These are phyloP conservation scores for Notamacropus eugenii DNA, from an alignment of 2,797 vertebrate species.

Conservation along the genomic window DNA sequence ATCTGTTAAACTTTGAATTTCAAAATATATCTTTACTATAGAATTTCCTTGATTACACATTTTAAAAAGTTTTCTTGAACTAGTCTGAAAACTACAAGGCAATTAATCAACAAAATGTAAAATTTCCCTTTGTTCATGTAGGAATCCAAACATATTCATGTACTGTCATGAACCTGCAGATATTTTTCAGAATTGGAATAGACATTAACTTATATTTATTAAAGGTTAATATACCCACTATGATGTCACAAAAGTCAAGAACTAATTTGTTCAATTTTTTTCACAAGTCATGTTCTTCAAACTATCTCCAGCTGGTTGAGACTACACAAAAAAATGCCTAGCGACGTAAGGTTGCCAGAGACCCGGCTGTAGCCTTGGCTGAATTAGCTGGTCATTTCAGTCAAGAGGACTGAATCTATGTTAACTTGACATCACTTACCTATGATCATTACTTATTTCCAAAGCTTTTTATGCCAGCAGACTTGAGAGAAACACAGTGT, in stretches of 20 bases:
- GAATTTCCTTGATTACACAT: neutral
- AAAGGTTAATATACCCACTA: neutral
- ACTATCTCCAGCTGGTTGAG: neutral
- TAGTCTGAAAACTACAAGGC: neutral
- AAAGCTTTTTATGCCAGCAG: neutral
- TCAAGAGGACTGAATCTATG: neutral
- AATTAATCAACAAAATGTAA: neutral
- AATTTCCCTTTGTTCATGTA: neutral
- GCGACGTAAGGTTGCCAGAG: neutral
- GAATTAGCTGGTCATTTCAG: neutral
- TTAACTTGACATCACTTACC: neutral
- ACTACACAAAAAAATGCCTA: neutral
- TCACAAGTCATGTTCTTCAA: neutral
- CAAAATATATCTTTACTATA: neutral
- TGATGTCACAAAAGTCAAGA: neutral
- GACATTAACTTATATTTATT: neutral
- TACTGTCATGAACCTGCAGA: neutral
- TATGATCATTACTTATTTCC: neutral
- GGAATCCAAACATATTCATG: neutral
- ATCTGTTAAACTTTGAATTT: neutral
- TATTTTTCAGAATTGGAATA: constrained; percentile 12
- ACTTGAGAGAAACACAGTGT: neutral
- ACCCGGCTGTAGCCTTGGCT: neutral
- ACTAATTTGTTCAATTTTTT: neutral
- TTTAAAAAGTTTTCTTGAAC: constrained; percentile 20